A percentile compares a stretch with the other conserved stretches of the same genome.
Evolutionary conservation across 2,113 vertebrate species (phyloP).

Genomic region (Strigops habroptila): DNA sequence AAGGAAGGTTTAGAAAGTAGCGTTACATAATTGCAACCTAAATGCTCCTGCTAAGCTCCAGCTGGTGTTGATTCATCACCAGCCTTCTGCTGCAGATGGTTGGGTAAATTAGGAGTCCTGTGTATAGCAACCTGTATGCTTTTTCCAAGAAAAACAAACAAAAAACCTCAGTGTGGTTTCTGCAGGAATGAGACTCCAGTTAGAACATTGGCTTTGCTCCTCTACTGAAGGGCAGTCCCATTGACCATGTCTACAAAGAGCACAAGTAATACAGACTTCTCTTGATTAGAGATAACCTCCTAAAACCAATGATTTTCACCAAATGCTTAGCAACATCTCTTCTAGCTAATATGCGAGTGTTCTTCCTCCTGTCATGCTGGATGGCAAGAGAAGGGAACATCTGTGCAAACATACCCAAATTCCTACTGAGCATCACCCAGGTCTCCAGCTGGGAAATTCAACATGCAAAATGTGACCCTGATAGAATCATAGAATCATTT

Average conservation of each 20-base stretch:
- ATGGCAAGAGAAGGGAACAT: not conserved
- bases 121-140: constrained; percentile 17
- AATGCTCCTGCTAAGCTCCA: not conserved
- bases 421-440: not conserved
- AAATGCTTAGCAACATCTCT: not conserved
- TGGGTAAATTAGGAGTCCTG: not conserved
- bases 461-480: not conserved
- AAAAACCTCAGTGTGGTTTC: not conserved
- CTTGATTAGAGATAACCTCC: not conserved
- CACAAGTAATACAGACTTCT: not conserved
- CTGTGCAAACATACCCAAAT: not conserved
- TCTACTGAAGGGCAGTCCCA: not conserved
- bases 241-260: not conserved
- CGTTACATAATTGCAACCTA: not conserved
- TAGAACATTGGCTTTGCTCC: not conserved
- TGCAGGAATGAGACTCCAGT: not conserved
- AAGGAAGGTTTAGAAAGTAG: not conserved
- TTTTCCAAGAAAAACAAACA: constrained; percentile 41
- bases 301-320: not conserved
- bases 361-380: not conserved
- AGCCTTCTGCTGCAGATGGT: constrained; percentile 26
- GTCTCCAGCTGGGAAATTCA: not conserved
- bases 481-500: not conserved
- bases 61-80: constrained; percentile 32
- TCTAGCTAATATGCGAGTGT: not conserved